Percentiles rank a stretch among this genome's conserved stretches.
Evolutionary conservation across 92 coral and sea anemone genomes (phyloP).

Genomic region (Zoanthus sansibaricus): DNA sequence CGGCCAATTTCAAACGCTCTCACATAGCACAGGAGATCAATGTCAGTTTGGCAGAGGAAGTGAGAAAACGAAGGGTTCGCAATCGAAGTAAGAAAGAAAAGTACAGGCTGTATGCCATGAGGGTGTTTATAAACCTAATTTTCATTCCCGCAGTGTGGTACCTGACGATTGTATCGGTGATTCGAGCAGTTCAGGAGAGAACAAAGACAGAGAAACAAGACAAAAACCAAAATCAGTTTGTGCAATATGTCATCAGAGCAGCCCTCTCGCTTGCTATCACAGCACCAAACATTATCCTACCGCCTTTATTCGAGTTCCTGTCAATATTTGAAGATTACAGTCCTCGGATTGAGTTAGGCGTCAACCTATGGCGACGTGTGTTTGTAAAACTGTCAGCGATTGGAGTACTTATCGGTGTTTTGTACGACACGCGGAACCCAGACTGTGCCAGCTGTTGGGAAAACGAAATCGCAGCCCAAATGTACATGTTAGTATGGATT

Average conservation of each 20-base stretch:
- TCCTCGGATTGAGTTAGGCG: constrained; percentile 88
- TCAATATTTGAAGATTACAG: constrained; percentile 95
- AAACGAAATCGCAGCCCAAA: constrained; percentile 88
- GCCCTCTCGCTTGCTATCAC: constrained; percentile 85
- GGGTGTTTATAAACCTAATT: constrained; percentile 69
- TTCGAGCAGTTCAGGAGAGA: constrained; percentile 65
- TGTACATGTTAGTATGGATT: constrained; percentile 92
- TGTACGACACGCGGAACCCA: constrained; percentile 65
- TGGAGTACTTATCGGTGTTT: constrained; percentile 79
- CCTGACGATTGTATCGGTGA: constrained; percentile 68
- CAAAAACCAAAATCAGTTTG: constrained; percentile 57
- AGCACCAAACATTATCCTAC: constrained; percentile 84
- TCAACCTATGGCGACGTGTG: constrained; percentile 87
- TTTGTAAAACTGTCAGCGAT: constrained; percentile 91
- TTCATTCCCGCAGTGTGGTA: constrained; percentile 90
- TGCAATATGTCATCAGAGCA: constrained; percentile 37
- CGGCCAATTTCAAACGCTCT: constrained; percentile 82
- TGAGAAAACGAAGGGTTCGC: constrained; percentile 67
- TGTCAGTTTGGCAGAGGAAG: constrained; percentile 75
- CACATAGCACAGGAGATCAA: constrained; percentile 80
- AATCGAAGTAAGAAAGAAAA: constrained; percentile 77
- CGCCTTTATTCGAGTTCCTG: constrained; percentile 89
- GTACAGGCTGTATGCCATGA: constrained; percentile 64
- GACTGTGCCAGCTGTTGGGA: constrained; percentile 87
- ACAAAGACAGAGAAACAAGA: constrained; percentile 50